phyloP scores from a whole-genome alignment of 2,797 vertebrate species.

The Oreortyx pictus region DNA sequence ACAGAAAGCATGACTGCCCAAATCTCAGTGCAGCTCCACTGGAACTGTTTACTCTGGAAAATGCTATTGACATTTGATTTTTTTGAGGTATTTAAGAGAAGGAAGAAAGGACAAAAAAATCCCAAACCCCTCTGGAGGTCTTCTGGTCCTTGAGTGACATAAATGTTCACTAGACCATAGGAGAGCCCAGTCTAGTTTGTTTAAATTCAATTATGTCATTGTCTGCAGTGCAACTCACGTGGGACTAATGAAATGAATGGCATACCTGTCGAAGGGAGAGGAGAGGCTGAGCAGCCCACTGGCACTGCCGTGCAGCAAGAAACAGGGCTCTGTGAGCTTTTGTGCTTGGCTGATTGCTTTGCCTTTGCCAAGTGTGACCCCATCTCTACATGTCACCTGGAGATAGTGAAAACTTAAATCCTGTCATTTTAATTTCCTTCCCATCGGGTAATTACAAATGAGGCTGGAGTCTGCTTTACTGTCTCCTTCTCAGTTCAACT shows the following conservation, averaged over 20 bases:
- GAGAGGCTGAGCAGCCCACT: neutral
- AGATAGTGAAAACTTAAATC: slow-evolving; percentile 21
- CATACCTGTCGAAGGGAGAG: neutral
- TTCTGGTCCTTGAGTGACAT: slow-evolving; percentile 31
- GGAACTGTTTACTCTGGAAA: slow-evolving; percentile 31
- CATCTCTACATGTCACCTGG: neutral
- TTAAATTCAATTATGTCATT: slow-evolving; percentile 53
- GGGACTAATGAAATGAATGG: neutral
- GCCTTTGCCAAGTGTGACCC: neutral
- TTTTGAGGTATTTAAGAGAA: neutral
- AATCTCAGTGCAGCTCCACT: slow-evolving; percentile 21
- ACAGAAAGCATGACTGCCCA: slow-evolving; percentile 16
- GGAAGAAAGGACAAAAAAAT: neutral
- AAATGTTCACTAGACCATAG: slow-evolving; percentile 65
- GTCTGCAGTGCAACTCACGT: slow-evolving; percentile 33
- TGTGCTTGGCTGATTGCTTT: neutral
- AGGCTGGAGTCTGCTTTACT: neutral
- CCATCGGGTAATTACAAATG: neutral
- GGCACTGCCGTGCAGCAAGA: neutral
- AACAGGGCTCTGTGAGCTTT: neutral
- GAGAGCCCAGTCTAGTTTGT: slow-evolving; percentile 41
- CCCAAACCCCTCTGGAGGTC: neutral
- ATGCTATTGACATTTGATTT: neutral
- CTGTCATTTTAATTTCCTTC: slow-evolving; percentile 35
- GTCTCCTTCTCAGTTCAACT: neutral